phyloP scores from a whole-genome alignment of 2,113 vertebrate species.

The Upupa epops region DNA sequence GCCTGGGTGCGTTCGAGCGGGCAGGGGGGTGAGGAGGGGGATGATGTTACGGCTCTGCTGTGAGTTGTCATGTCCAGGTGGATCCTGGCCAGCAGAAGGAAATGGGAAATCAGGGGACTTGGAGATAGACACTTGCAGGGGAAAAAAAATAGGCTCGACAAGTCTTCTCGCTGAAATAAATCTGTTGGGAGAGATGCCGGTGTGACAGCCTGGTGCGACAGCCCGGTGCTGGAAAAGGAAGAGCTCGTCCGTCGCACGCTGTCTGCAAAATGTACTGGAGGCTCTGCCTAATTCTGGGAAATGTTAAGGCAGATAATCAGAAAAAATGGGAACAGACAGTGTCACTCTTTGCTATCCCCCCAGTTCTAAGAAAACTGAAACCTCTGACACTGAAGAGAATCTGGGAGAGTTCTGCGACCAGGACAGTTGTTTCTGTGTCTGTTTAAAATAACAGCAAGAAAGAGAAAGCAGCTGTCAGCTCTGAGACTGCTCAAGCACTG shows the following conservation, averaged over 20 bases:
- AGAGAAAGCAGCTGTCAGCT: neutral
- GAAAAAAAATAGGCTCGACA: neutral
- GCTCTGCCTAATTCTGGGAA: neutral
- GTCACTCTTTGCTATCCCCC: neutral
- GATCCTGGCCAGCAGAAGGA: conserved; percentile 20
- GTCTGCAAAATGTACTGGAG: neutral
- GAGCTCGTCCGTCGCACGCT: neutral
- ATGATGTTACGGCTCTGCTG: neutral
- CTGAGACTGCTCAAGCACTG: neutral
- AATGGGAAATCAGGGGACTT: neutral
- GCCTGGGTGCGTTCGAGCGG: neutral
- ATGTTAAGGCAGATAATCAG: neutral
- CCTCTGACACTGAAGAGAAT: neutral
- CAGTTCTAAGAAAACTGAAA: neutral
- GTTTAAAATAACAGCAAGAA: neutral
- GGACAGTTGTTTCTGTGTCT: neutral
- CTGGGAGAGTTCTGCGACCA: neutral
- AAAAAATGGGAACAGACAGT: neutral
- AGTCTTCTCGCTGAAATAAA: neutral
- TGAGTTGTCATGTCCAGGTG: conserved; percentile 31
- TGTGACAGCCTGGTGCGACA: neutral
- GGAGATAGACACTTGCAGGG: neutral
- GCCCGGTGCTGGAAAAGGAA: neutral
- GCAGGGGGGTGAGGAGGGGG: neutral
- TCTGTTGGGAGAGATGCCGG: neutral